Percentiles rank a stretch among this genome's conserved stretches.
These are phyloP conservation scores for Lepidocyrtinus sp. DNA, from an alignment of 2,888 invertebrate species.

Conservation along the genomic window DNA sequence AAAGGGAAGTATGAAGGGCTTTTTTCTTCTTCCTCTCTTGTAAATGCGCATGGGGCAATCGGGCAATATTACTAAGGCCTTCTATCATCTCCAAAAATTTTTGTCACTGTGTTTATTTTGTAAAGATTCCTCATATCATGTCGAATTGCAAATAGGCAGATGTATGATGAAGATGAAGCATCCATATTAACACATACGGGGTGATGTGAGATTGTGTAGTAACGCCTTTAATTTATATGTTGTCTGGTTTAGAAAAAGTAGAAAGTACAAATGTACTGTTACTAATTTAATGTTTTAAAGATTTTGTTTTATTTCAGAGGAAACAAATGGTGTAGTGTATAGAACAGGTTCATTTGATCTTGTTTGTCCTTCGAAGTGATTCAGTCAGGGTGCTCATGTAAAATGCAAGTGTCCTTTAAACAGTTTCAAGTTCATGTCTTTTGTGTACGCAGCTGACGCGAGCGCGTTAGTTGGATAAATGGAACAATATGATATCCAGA, in stretches of 20 bases:
- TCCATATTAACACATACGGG: not conserved
- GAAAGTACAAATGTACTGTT: not conserved
- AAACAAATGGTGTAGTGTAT: not conserved
- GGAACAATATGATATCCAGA: too few species aligned
- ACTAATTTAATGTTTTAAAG: constrained; percentile 12
- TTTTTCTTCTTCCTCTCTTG: not conserved
- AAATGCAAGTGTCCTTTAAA: too few species aligned
- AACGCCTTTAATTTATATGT: not conserved
- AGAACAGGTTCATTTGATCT: constrained; percentile 6
- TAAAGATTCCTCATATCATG: constrained; percentile 20
- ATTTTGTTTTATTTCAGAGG: not conserved
- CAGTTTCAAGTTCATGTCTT: not conserved
- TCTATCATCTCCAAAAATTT: not conserved
- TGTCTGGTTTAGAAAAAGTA: not conserved
- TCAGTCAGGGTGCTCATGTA: too few species aligned
- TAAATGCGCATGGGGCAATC: not conserved
- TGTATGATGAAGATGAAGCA: not conserved
- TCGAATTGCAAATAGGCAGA: constrained; percentile 13
- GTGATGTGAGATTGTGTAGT: not conserved
- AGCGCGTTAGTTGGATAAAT: too few species aligned
- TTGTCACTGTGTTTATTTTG: constrained; percentile 45
- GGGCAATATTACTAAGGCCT: not conserved
- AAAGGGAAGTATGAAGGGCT: constrained; percentile 18
- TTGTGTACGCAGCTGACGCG: constrained; percentile 34
- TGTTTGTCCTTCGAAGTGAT: too few species aligned